Conservation (phyloP, 2,113 vertebrate genomes). For the Oreochromis niloticus region DNA sequence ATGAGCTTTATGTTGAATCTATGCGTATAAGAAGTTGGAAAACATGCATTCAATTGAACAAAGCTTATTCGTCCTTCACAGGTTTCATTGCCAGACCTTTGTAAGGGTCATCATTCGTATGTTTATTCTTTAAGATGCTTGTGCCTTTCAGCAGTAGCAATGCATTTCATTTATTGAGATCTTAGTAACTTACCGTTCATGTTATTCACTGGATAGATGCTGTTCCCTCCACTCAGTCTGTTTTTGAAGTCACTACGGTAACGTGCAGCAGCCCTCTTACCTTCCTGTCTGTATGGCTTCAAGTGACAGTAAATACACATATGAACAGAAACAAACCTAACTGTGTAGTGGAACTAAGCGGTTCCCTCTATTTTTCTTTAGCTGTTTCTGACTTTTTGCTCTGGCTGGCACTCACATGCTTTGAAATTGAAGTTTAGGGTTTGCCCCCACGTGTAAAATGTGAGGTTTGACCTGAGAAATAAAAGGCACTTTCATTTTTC, state of each 20-base stretch:
- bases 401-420: not conserved
- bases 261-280: not conserved
- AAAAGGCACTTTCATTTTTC: not conserved
- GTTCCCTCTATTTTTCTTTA: not conserved
- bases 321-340: rapidly evolving
- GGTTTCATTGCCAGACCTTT: not conserved
- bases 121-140: not conserved
- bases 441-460: not conserved
- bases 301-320: not conserved
- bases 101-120: not conserved
- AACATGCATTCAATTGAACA: rapidly evolving
- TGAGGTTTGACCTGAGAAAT: not conserved
- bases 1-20: not conserved
- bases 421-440: not conserved
- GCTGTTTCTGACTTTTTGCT: not conserved
- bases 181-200: not conserved
- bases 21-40: not conserved
- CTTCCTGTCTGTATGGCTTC: not conserved
- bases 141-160: not conserved
- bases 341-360: not conserved
- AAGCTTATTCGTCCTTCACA: not conserved
- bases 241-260: not conserved
- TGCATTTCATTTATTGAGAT: not conserved
- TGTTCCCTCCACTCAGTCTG: not conserved
- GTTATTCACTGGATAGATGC: not conserved